Evolutionary conservation across 2,888 invertebrate genomes (phyloP), one percentile per base, ranked within the genome.

Genomic region (Limnephilus lunatus): DNA sequence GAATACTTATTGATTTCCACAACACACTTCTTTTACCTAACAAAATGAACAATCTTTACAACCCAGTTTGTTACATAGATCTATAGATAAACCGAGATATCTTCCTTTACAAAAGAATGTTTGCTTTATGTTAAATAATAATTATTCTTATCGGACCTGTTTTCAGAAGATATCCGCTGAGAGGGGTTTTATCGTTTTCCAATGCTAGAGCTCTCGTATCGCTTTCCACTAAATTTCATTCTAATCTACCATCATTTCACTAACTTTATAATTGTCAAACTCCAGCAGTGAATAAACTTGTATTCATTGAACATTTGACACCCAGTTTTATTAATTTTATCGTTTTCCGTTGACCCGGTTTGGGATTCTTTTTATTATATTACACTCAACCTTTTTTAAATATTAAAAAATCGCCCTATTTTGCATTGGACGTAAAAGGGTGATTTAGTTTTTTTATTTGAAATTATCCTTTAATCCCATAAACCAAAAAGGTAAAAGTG

Each of bases 241-340:
- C 80, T 81, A 89, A 89, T 89, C 89, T 89, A 35, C 35, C 80
- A 89, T 89, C 12, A 81, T 89, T 89, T 81, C 89, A 32, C 39
- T 81, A 89, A 89, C 35, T 89, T 89, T 89, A 32, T 89, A 89
- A 89, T 89, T 89, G 39, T 87, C 80, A n/a, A 89, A 89, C 80
- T 89, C 39, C 89, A 15, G 14, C 88, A 19, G 31, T 19, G 68
- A 31, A 31, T 68, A 19, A 68, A 68, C 68, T 68, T n/a, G 68
- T 68, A 25, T 68, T n/a, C 68, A n/a, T 68, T 68, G 68, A 68
- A 68, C 7, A 68, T 68, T 68, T 68, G 68, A n/a, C 68, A 25
- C 25, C 68, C 68, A 68, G 1, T 68, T 68, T 25, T 68, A 68
- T 25, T n/a, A n/a, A n/a, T 68, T 25, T 68, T 68, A 4, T 68